phyloP scores from a whole-genome alignment of 2,113 vertebrate species.

The Ellobius talpinus region DNA sequence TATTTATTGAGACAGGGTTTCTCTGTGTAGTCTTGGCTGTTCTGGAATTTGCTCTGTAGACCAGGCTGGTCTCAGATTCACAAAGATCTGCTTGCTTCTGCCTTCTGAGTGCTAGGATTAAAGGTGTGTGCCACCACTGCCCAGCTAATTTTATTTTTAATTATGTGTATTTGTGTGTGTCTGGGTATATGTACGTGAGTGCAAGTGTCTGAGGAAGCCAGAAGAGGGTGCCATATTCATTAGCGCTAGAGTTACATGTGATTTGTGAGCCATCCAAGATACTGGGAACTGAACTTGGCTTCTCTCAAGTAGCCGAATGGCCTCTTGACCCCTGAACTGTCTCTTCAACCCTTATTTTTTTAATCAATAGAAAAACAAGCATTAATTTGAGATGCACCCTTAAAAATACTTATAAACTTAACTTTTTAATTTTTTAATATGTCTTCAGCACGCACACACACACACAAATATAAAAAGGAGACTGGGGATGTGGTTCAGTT shows the following conservation, averaged over 20 bases:
- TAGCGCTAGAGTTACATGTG: not conserved
- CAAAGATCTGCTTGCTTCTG: not conserved
- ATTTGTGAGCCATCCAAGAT: not conserved
- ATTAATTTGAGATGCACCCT: not conserved
- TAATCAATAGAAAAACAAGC: not conserved
- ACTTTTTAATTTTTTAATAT: not conserved
- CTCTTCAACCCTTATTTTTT: not conserved
- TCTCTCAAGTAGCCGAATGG: not conserved
- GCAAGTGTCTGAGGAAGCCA: not conserved
- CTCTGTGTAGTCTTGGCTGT: not conserved
- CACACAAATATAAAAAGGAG: not conserved
- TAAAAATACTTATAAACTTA: not conserved
- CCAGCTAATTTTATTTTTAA: not conserved
- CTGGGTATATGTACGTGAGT: not conserved
- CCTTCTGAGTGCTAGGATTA: not conserved
- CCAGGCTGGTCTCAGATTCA: not conserved
- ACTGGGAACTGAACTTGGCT: not conserved
- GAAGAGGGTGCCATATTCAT: not conserved
- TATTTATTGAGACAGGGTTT: not conserved
- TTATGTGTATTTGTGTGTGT: not conserved
- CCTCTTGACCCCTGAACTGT: not conserved
- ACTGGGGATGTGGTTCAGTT: not conserved
- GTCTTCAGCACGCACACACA: not conserved
- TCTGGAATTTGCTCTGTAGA: not conserved
- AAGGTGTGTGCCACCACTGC: not conserved